A percentile compares a stretch with the other conserved stretches of the same genome.
phyloP scores from a whole-genome alignment of 2,113 vertebrate genomes.

The Trematomus loennbergii region DNA sequence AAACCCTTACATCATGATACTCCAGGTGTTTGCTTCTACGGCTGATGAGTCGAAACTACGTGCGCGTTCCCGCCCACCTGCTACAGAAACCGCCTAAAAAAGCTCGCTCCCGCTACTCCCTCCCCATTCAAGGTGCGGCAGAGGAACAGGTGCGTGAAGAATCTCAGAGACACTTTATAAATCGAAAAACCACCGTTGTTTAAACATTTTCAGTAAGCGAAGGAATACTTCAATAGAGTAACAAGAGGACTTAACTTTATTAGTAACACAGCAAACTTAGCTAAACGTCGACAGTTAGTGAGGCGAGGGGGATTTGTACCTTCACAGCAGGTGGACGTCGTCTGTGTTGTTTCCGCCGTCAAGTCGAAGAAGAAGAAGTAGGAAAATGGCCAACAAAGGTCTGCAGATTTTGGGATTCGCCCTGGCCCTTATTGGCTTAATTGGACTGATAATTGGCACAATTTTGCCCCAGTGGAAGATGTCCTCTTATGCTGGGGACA shows the following conservation, averaged over 20 bases:
- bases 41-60: slow-evolving; percentile 78
- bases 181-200: background rate
- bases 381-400: slow-evolving; percentile 89
- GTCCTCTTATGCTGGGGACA: slow-evolving; percentile 89
- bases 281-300: background rate
- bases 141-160: slow-evolving; percentile 74
- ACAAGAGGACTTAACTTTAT: background rate
- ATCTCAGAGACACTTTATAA: background rate
- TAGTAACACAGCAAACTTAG: background rate
- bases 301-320: background rate
- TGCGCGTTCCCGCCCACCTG: slow-evolving; percentile 74
- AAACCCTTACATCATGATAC: slow-evolving; percentile 76
- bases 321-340: slow-evolving; percentile 53
- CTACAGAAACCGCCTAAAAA: slow-evolving; percentile 70
- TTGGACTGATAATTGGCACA: slow-evolving; percentile 86
- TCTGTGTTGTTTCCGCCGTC: slow-evolving; percentile 12
- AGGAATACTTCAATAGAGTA: background rate
- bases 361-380: background rate
- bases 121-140: slow-evolving; percentile 75
- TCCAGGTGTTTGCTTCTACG: slow-evolving; percentile 29
- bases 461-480: slow-evolving; percentile 92
- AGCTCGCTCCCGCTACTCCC: slow-evolving; percentile 64
- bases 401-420: slow-evolving; percentile 91
- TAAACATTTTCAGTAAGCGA: background rate
- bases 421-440: slow-evolving; percentile 84